phyloP scores from a whole-genome alignment of 2,888 invertebrate species.

The Sceliomorpha sp. region DNA sequence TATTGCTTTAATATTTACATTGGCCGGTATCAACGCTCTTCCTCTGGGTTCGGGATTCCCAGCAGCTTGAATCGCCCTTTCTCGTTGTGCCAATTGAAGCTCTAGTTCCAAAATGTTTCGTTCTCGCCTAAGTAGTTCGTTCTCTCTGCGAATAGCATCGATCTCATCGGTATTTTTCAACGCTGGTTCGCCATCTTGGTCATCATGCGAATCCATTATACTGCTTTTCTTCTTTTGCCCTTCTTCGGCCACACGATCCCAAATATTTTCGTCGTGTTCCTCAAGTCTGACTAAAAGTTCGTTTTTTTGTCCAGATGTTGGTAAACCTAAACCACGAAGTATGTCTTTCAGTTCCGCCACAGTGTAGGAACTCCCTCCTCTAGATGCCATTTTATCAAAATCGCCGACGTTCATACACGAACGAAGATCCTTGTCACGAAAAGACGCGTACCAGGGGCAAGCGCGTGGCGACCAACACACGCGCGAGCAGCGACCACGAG shows the following conservation, averaged over 20 bases:
- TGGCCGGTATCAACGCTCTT: slow-evolving; percentile 1
- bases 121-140: slow-evolving; percentile 1
- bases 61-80: neutral
- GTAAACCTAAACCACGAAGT: neutral
- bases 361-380: neutral
- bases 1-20: slow-evolving; percentile 15
- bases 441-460: neutral
- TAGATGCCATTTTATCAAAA: neutral
- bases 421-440: no score
- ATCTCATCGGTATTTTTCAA: neutral
- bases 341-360: neutral
- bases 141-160: slow-evolving; percentile 1
- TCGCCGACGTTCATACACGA: no score
- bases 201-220: neutral
- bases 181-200: neutral
- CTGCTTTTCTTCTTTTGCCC: neutral
- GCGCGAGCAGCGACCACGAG: neutral
- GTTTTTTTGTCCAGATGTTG: neutral
- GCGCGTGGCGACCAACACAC: neutral
- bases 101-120: slow-evolving; percentile 3
- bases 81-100: neutral
- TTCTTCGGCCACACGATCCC: neutral
- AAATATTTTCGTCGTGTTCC: slow-evolving; percentile 7
- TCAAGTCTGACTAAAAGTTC: slow-evolving; percentile 17
- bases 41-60: neutral